Base-by-base conservation (phyloP, 2,888 invertebrate genomes). In the Pseudanteris insignis region DNA sequence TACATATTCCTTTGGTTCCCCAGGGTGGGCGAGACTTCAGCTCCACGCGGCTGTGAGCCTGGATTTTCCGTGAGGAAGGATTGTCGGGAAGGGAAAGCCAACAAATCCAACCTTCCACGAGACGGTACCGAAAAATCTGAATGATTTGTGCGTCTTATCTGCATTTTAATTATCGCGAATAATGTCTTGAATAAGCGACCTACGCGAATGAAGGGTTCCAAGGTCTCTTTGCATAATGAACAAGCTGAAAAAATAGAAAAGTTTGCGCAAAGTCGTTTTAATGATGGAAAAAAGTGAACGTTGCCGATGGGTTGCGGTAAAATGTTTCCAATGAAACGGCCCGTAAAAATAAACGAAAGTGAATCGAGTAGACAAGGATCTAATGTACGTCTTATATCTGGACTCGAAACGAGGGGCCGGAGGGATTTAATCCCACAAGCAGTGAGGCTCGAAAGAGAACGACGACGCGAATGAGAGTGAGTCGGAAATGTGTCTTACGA, bases 101-200 rank as follows among this genome's bases (percentile, higher is more conserved):
- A 60, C 64, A 64, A 66, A 61, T 58, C 57, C 58, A 50, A 37
- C 58, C 60, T 54, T 55, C 59, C 50, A 6, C 44, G 38, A 43
- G 60, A 33, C 40, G 28, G 50, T 61, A 65, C 68, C 67, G 74
- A 75, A 75, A 75, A 77, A 76, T 73, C 71, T 65, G 70, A 68
- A 75, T 78, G 77, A 79, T 79, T 79, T 77, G 78, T 77, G 73
- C 70, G 70, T 72, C 74, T 75, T 75, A 78, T 79, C 78, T 79
- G 75, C 79, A 79, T 79, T 77, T 78, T 79, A 78, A 79, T 79
- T 78, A 77, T 75, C 68, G 64, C 68, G 77, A 75, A 77, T 77
- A 76, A 78, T 78, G 74, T 68, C 68, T 66, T 65, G 75, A 73
- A 75, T 76, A 78, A 77, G 70, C 72, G 68, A 66, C 63, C 66